phyloP scores from a whole-genome alignment of 2,888 invertebrate genomes.

The Copidosoma aretas region DNA sequence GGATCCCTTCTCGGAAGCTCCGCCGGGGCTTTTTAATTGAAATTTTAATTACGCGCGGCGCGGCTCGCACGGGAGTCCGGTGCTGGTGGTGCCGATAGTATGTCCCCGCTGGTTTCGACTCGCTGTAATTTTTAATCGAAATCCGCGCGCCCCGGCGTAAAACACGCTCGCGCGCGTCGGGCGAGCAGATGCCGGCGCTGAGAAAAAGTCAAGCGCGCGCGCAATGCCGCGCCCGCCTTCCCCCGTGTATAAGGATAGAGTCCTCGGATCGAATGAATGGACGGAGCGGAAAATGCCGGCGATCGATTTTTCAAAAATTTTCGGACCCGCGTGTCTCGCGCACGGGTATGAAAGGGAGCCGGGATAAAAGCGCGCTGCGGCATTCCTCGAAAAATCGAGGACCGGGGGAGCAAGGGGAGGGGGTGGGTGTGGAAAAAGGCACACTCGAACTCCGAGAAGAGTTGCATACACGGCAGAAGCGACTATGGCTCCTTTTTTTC shows the following conservation, averaged over 20 bases:
- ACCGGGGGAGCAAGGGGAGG: constrained; percentile 2
- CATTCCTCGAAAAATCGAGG: constrained; percentile 20
- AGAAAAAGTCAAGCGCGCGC: too few relatives aligned
- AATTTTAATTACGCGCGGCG: constrained; percentile 33
- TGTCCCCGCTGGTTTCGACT: constrained; percentile 1
- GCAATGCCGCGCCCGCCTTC: too few relatives aligned
- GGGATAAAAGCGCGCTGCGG: constrained; percentile 16
- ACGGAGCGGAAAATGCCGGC: too few relatives aligned
- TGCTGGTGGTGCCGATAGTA: background rate
- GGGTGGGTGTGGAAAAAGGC: background rate
- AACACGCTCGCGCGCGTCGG: too few relatives aligned
- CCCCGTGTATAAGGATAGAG: too few relatives aligned
- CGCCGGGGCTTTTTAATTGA: constrained; percentile 34
- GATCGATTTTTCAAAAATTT: constrained; percentile 24
- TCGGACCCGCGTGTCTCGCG: background rate
- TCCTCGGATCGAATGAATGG: too few relatives aligned
- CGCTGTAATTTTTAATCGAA: background rate
- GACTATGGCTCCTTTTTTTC: constrained; percentile 9
- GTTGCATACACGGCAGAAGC: constrained; percentile 6
- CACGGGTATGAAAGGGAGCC: background rate
- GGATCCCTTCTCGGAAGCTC: constrained; percentile 14
- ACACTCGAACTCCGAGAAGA: constrained; percentile 21
- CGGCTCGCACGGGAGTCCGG: background rate
- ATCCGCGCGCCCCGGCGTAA: too few relatives aligned
- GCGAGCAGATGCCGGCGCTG: too few relatives aligned